Percentiles rank a stretch among this genome's conserved stretches.
Conservation (phyloP, 2,888 invertebrate species). For the Chromoteleia sp. region DNA sequence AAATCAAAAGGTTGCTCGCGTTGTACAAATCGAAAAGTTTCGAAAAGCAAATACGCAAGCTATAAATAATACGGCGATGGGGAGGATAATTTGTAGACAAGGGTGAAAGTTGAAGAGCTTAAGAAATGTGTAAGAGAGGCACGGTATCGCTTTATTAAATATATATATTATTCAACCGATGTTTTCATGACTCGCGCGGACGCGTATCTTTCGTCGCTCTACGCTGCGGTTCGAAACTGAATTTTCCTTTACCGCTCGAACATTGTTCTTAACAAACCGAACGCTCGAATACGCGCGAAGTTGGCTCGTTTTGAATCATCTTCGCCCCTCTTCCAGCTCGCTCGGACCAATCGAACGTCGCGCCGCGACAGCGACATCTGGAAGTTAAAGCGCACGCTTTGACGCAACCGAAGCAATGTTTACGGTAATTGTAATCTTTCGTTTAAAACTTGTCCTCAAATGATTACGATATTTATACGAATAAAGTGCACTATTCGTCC, state of each 20-base stretch:
- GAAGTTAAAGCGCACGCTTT: too few relatives aligned
- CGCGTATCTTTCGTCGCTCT: too few relatives aligned
- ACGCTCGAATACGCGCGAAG: too few relatives aligned
- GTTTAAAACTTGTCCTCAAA: slow-evolving; percentile 32
- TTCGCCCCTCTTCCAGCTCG: too few relatives aligned
- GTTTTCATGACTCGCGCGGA: slow-evolving; percentile 16
- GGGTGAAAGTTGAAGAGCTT: slow-evolving; percentile 13
- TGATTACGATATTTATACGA: slow-evolving; percentile 6
- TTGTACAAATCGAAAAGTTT: slow-evolving; percentile 17
- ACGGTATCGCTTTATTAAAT: slow-evolving; percentile 15
- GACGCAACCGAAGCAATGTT: too few relatives aligned
- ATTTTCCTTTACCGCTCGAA: too few relatives aligned
- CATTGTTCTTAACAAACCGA: too few relatives aligned
- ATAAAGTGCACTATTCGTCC: slow-evolving; percentile 18
- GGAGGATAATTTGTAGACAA: slow-evolving; percentile 9
- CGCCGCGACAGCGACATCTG: too few relatives aligned
- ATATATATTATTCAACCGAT: slow-evolving; percentile 14
- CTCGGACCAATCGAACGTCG: too few relatives aligned
- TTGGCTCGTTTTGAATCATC: too few relatives aligned
- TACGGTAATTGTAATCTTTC: slow-evolving; percentile 26
- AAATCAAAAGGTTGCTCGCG: slow-evolving; percentile 15
- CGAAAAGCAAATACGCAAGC: neutral
- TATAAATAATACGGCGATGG: slow-evolving; percentile 24
- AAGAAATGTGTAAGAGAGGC: slow-evolving; percentile 13
- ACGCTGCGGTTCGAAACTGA: too few relatives aligned